Percentiles rank a stretch among this genome's conserved stretches.
Evolutionary conservation across 2,888 invertebrate species (phyloP).

Genomic region (Parthenolecanium corni): DNA sequence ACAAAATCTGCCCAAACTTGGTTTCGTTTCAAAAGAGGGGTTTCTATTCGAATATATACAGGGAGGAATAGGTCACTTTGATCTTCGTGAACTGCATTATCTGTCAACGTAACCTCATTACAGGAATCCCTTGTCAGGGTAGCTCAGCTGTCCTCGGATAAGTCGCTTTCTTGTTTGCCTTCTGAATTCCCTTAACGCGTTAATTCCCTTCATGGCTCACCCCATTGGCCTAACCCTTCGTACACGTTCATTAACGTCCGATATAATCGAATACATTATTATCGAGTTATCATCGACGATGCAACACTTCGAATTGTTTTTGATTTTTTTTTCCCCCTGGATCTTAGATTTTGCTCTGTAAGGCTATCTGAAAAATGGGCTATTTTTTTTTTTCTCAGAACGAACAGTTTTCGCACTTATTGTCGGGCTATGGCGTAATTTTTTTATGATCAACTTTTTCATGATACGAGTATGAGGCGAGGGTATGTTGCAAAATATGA

Average conservation of each 20-base stretch:
- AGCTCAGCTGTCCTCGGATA: constrained; percentile 18
- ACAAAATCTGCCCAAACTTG: neutral
- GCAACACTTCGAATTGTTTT: constrained; percentile 6
- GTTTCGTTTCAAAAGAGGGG: neutral
- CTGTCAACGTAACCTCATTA: constrained; percentile 28
- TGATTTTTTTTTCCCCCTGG: neutral
- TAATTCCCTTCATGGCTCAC: constrained; percentile 27
- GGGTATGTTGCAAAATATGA: too few species aligned
- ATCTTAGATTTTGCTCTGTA: too few species aligned
- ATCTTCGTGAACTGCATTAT: constrained; percentile 24
- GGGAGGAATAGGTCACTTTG: constrained; percentile 18
- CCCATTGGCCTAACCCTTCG: constrained; percentile 26
- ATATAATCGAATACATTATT: neutral
- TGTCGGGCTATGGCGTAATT: too few species aligned
- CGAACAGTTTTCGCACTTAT: too few species aligned
- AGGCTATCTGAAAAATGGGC: too few species aligned
- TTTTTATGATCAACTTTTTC: too few species aligned
- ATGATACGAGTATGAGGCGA: too few species aligned
- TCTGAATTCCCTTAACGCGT: constrained; percentile 26
- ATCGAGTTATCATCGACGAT: constrained; percentile 1
- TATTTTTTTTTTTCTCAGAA: too few species aligned
- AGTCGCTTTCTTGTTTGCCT: constrained; percentile 9
- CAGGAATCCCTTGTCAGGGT: constrained; percentile 1
- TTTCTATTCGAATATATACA: neutral
- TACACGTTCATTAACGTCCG: constrained; percentile 22